Conservation (phyloP, 2,888 invertebrate species). For the Lasius fuliginosus region DNA sequence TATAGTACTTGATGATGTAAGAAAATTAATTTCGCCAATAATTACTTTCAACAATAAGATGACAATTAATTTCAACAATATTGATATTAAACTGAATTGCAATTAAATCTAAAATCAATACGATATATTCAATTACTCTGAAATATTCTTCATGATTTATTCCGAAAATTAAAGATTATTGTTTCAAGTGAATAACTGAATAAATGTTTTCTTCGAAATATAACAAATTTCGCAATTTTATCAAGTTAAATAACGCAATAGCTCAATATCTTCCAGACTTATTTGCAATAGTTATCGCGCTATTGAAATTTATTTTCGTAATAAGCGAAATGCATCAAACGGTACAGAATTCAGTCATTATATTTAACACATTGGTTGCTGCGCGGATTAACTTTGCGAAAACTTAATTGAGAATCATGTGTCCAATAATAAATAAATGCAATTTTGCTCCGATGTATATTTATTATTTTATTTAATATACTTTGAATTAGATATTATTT, state of each 20-base stretch:
- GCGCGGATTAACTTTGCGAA: not conserved
- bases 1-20: not conserved
- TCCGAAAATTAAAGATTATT: not conserved
- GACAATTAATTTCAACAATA: not conserved
- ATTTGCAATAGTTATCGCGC: not conserved
- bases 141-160: not conserved
- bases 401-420: constrained; percentile 3
- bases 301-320: not conserved
- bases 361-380: not conserved
- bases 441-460: not conserved
- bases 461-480: not conserved
- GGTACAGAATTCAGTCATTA: not conserved
- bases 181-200: not conserved
- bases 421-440: not conserved
- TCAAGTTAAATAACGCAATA: not conserved
- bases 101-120: constrained; percentile 2
- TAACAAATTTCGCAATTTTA: not conserved
- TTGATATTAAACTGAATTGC: not conserved
- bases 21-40: constrained; percentile 28
- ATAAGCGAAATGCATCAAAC: not conserved
- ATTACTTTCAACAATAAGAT: not conserved
- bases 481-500: not conserved
- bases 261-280: not conserved
- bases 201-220: not conserved
- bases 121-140: not conserved